Evolutionary conservation across 2,888 invertebrate species (phyloP).

Genomic region (Metellina segmentata): DNA sequence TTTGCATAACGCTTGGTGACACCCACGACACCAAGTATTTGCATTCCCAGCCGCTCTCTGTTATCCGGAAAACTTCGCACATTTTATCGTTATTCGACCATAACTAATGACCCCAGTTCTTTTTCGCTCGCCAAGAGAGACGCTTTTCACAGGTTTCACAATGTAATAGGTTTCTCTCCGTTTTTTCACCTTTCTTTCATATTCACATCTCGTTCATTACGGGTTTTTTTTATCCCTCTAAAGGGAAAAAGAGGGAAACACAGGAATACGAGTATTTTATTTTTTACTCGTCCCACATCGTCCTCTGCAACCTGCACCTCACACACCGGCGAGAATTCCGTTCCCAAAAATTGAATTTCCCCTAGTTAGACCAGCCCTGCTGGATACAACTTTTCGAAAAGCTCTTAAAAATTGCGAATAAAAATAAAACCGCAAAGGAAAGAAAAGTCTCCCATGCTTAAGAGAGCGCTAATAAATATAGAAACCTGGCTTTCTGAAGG

Average conservation of each 20-base stretch:
- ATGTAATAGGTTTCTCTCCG: slow-evolving; percentile 34
- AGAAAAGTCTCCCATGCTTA: slow-evolving; percentile 9
- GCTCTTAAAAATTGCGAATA: slow-evolving; percentile 50
- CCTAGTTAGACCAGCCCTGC: slow-evolving; percentile 52
- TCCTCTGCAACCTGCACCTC: not conserved
- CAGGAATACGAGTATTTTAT: not conserved
- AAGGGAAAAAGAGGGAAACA: not conserved
- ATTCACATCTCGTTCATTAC: not conserved
- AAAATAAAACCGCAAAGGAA: slow-evolving; percentile 25
- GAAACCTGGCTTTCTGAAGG: slow-evolving; percentile 27
- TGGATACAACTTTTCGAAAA: slow-evolving; percentile 43
- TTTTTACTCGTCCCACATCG: slow-evolving; percentile 2
- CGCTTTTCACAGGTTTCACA: slow-evolving; percentile 37
- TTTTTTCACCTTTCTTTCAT: not conserved
- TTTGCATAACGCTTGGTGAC: slow-evolving; percentile 19
- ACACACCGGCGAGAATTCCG: not conserved
- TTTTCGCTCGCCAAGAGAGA: not conserved
- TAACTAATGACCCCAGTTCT: slow-evolving; percentile 62
- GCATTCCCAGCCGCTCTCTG: slow-evolving; percentile 15
- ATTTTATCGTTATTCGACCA: slow-evolving; percentile 35
- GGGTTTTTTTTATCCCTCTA: not conserved
- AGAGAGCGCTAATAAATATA: slow-evolving; percentile 65
- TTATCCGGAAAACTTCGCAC: not conserved
- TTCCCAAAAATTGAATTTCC: slow-evolving; percentile 64
- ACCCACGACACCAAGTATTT: not conserved